phyloP scores from a whole-genome alignment of 2,113 vertebrate species.

The Carlito syrichta region DNA sequence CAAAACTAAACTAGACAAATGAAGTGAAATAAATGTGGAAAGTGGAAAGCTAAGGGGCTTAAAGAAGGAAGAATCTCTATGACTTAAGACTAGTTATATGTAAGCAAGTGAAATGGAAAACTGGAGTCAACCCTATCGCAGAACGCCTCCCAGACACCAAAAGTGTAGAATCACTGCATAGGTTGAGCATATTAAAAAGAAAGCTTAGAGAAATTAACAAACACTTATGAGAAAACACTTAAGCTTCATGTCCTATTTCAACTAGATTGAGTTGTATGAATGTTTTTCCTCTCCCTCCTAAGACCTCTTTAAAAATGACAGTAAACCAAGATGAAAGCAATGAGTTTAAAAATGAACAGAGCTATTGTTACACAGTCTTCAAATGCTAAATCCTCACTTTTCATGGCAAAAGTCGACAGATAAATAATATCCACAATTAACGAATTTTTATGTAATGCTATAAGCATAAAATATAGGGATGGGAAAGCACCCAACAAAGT shows the following conservation, averaged over 20 bases:
- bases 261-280: not conserved
- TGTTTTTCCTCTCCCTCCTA: not conserved
- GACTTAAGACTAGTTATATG: not conserved
- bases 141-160: not conserved
- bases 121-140: rapidly evolving
- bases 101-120: not conserved
- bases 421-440: not conserved
- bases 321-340: not conserved
- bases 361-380: not conserved
- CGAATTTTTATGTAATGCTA: not conserved
- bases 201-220: not conserved
- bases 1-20: not conserved
- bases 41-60: not conserved
- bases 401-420: not conserved
- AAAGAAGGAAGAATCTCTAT: not conserved
- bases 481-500: not conserved
- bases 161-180: not conserved
- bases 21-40: not conserved
- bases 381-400: not conserved
- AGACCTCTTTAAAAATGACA: not conserved
- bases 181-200: not conserved
- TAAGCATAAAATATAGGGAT: not conserved
- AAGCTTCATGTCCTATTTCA: not conserved
- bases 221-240: not conserved
- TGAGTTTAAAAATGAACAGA: not conserved